A percentile compares a stretch with the other conserved stretches of the same genome.
phyloP scores from a whole-genome alignment of 37 sponge, comb jelly and placozoan genomes.

The Cliona cf. orientalis region DNA sequence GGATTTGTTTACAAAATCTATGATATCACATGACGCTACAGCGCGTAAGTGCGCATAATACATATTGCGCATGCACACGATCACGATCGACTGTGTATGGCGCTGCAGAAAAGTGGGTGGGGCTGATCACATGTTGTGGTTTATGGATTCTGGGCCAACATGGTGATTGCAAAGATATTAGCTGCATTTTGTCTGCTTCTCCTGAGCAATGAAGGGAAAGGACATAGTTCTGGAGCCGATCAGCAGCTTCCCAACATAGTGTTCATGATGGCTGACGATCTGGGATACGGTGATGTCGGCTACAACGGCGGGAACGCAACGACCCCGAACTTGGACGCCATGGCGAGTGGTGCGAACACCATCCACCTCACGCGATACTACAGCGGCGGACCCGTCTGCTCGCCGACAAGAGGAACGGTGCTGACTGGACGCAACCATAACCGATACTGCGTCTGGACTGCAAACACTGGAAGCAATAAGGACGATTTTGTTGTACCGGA shows the following conservation, averaged over 20 bases:
- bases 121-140: too few species aligned
- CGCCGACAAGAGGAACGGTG: conserved; percentile 74
- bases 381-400: conserved; percentile 76
- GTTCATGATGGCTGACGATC: conserved; percentile 76
- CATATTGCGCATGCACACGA: too few species aligned
- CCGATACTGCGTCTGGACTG: conserved; percentile 72
- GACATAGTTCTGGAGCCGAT: too few species aligned
- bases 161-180: too few species aligned
- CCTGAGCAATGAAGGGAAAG: too few species aligned
- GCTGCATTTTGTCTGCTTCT: too few species aligned
- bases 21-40: too few species aligned
- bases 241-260: conserved; percentile 65
- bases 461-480: conserved; percentile 47
- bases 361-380: conserved; percentile 62
- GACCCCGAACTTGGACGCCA: conserved; percentile 70
- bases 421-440: conserved; percentile 84
- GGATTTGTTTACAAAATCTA: too few species aligned
- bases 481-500: conserved; percentile 52
- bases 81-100: too few species aligned
- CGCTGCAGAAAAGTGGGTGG: too few species aligned
- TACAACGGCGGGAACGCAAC: conserved; percentile 61
- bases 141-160: too few species aligned
- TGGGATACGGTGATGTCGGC: conserved; percentile 71
- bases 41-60: too few species aligned
- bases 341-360: conserved; percentile 61